These are phyloP conservation scores for Mus minutoides DNA, from an alignment of 2,797 vertebrate species.

Conservation along the genomic window DNA sequence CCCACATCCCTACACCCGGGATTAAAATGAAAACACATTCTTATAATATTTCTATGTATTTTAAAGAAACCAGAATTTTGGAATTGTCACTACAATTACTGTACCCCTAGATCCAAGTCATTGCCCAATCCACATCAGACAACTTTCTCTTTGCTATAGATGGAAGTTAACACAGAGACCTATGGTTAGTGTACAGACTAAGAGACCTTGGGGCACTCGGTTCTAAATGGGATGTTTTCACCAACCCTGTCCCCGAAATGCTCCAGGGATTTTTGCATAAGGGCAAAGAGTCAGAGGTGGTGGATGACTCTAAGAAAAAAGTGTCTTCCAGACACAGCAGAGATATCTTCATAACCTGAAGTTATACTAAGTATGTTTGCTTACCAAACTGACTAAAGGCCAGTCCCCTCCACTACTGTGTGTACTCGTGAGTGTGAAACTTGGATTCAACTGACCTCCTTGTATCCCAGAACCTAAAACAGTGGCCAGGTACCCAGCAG, in stretches of 20 bases:
- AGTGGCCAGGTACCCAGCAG: too few species aligned
- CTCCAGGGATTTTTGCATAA: not conserved
- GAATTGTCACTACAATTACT: too few species aligned
- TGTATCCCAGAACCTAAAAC: not conserved
- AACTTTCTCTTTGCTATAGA: not conserved
- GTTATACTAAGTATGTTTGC: not conserved
- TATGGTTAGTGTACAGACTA: not conserved
- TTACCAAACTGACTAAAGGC: not conserved
- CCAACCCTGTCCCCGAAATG: not conserved
- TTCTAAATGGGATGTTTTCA: not conserved
- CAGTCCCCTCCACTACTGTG: not conserved
- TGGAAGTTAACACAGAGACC: not conserved
- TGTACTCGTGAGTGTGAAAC: not conserved
- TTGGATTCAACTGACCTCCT: not conserved
- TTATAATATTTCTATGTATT: too few species aligned
- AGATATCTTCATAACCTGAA: not conserved
- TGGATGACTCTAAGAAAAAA: too few species aligned
- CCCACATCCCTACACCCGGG: too few species aligned
- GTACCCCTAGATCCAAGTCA: not conserved
- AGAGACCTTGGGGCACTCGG: not conserved
- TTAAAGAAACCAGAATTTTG: too few species aligned
- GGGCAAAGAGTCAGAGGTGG: not conserved
- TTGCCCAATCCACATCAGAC: not conserved
- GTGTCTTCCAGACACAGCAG: not conserved
- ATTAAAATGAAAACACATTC: too few species aligned